Base-by-base conservation (phyloP, 2,113 vertebrate genomes). In the Chamaea fasciata region DNA sequence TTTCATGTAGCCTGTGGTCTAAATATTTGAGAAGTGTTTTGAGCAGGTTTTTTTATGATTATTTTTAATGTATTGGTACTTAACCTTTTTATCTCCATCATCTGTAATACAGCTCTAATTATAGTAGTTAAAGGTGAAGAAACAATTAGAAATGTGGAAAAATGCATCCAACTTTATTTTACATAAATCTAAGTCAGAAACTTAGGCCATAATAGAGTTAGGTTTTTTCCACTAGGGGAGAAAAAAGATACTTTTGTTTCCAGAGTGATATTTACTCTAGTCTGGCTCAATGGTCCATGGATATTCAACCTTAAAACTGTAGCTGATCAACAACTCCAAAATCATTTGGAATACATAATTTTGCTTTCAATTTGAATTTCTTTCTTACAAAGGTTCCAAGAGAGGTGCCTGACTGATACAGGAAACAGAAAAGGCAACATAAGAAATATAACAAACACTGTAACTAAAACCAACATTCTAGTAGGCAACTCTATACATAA, bases 341-440 rank as follows among this genome's bases (percentile, higher is more conserved):
- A 79, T 62, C 3, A 65, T 75, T 79, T 47, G 23, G 59, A 85
- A 76, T 79, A 68, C 46, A 28, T 39, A 62, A 23, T 53, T 90
- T 87, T 83, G 11, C 71, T 90, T 89, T 31, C 69, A 57, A 37
- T 73, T 92, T 95, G 89, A 82, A 89, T 94, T 92, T 95, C 59
- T 86, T 91, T 69, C 59, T 94, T 80, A 55, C 9, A 87, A 89
- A 93, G 22, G 14, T 76, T 95, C 50, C 44, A 57, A 57, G 90
- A 44, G 62, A 86, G 28, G 30, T 94, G 77, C 69, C 78, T 87
- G n/a, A 70, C 59, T 94, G 62, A 91, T 35, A 84, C 13, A 89
- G 65, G 87, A 92, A 94, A 57, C 21, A 87, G 81, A 90, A 92
- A 35, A 84, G 41, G 19, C 37, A 86, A 23, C 19, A 2, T 47